Conservation (phyloP, 2,797 vertebrate species). For the Sylvilagus floridanus region DNA sequence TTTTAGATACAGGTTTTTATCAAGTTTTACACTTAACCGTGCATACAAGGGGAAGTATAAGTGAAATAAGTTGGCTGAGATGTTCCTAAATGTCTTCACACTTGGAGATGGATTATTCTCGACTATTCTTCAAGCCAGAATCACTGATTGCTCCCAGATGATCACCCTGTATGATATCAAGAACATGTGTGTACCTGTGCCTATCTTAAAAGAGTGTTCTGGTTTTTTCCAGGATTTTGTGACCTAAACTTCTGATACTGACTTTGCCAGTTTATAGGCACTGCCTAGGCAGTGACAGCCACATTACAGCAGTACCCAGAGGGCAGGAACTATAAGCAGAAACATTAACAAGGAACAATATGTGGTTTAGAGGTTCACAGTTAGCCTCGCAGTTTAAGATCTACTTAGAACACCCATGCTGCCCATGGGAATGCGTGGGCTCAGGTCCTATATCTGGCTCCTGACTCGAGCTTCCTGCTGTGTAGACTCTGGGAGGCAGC, state of each 20-base stretch:
- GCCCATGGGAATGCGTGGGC: too few relatives aligned
- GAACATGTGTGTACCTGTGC: background rate
- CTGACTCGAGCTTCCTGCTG: too few relatives aligned
- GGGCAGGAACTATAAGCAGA: background rate
- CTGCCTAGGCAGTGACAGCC: background rate
- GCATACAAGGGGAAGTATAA: background rate
- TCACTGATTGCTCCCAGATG: background rate
- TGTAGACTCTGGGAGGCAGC: too few relatives aligned
- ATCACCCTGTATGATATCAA: background rate
- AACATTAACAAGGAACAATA: background rate
- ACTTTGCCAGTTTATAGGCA: background rate
- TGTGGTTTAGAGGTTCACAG: background rate
- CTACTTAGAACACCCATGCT: too few relatives aligned
- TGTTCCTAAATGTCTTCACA: background rate
- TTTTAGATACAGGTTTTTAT: slow-evolving; percentile 6
- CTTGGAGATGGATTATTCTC: background rate
- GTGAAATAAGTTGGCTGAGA: background rate
- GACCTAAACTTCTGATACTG: background rate
- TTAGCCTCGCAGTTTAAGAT: too few relatives aligned
- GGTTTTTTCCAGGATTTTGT: background rate
- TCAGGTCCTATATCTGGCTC: too few relatives aligned
- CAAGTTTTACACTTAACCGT: background rate
- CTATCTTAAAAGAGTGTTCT: background rate
- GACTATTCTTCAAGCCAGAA: background rate
- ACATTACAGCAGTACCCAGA: background rate